Conservation (phyloP, 2,888 invertebrate genomes). For the Melanchra persicariae region DNA sequence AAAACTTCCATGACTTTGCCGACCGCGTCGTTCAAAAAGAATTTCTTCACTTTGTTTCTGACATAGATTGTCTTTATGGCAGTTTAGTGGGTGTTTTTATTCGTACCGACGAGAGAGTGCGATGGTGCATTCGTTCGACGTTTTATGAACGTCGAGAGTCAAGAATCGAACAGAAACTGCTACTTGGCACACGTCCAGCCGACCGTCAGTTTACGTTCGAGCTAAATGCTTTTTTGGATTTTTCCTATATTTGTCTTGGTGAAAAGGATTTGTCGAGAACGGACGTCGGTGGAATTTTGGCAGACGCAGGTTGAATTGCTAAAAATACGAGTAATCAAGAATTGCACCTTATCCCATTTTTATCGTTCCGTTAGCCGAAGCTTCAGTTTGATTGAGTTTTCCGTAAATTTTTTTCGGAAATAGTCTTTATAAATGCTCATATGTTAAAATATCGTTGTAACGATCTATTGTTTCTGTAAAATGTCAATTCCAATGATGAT, state of each 20-base stretch:
- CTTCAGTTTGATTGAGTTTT: slow-evolving; percentile 5
- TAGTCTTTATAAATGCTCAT: too few relatives aligned
- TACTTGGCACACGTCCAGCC: slow-evolving; percentile 69
- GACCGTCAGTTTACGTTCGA: slow-evolving; percentile 69
- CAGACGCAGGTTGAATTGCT: slow-evolving; percentile 34
- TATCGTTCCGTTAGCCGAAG: slow-evolving; percentile 2
- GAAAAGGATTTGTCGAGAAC: slow-evolving; percentile 64
- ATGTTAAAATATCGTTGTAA: neutral
- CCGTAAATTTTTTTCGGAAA: neutral
- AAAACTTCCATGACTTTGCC: slow-evolving; percentile 74
- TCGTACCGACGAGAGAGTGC: slow-evolving; percentile 49
- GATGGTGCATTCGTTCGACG: slow-evolving; percentile 64
- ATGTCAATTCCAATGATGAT: neutral
- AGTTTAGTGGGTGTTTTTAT: slow-evolving; percentile 69
- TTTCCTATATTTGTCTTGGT: slow-evolving; percentile 64
- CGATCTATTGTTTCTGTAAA: neutral
- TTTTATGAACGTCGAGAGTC: slow-evolving; percentile 68
- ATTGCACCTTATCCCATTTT: slow-evolving; percentile 18
- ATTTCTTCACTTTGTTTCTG: slow-evolving; percentile 64
- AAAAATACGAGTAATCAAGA: slow-evolving; percentile 49
- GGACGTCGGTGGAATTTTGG: slow-evolving; percentile 47
- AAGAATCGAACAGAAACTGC: slow-evolving; percentile 65
- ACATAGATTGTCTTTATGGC: slow-evolving; percentile 70
- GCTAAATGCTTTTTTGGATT: slow-evolving; percentile 64
- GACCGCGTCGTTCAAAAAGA: slow-evolving; percentile 69